Conservation (phyloP, 2,888 invertebrate genomes). For the Lepidocyrtinus sp. region DNA sequence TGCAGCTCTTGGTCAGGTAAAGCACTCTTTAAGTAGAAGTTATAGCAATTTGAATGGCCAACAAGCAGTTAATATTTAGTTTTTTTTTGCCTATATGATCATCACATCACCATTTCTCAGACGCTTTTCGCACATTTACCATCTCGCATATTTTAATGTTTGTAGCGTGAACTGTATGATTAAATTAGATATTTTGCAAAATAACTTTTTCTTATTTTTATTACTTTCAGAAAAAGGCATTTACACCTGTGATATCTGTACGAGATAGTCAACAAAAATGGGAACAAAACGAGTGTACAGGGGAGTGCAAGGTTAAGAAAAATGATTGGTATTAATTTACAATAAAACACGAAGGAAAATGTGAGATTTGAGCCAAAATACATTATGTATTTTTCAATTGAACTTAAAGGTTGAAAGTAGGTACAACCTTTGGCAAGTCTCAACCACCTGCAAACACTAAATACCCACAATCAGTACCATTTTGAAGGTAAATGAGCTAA, state of each 20-base stretch:
- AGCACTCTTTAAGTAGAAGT: too few relatives aligned
- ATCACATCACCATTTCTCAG: too few relatives aligned
- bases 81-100: too few relatives aligned
- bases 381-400: constrained; percentile 5
- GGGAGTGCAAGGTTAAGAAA: constrained; percentile 14
- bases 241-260: background rate
- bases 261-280: constrained; percentile 46
- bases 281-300: constrained; percentile 26
- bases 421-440: background rate
- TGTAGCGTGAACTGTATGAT: too few relatives aligned
- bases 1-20: too few relatives aligned
- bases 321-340: constrained; percentile 1
- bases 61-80: too few relatives aligned
- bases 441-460: background rate
- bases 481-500: constrained; percentile 10
- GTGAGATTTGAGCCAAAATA: background rate
- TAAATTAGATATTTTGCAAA: too few relatives aligned
- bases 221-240: background rate
- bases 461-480: constrained; percentile 17
- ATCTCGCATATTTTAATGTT: too few relatives aligned
- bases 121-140: too few relatives aligned
- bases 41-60: too few relatives aligned
- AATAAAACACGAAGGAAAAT: constrained; percentile 1
- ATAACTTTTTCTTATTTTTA: too few relatives aligned
- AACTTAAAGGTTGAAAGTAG: background rate